Conservation (phyloP, 2,888 invertebrate genomes). For the Hydraecia micacea region DNA sequence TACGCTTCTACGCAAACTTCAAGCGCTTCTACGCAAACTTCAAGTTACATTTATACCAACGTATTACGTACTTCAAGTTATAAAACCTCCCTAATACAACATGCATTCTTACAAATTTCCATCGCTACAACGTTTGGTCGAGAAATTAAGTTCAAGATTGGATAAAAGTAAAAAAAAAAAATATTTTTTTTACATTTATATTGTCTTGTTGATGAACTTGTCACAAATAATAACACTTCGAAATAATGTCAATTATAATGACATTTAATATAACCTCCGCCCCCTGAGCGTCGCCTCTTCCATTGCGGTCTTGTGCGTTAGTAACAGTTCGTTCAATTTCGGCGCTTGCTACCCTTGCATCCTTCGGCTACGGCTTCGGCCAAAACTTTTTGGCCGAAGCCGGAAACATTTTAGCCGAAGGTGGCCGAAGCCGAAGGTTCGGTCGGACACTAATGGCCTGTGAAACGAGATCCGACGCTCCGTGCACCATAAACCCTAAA, state of each 20-base stretch:
- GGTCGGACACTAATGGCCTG: conserved; percentile 4
- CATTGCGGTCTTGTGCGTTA: not conserved
- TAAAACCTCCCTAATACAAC: not conserved
- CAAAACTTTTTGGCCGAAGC: not conserved
- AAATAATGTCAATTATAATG: not conserved
- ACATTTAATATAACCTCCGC: not conserved
- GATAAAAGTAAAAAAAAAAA: not conserved
- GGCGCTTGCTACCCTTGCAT: not conserved
- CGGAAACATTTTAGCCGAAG: not conserved
- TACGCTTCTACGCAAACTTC: not conserved
- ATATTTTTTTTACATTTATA: too few species aligned
- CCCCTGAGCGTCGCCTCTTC: not conserved
- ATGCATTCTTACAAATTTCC: conserved; percentile 2
- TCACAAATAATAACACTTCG: not conserved
- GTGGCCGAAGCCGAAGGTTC: not conserved
- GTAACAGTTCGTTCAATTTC: not conserved
- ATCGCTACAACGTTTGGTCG: not conserved
- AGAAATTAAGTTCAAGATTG: not conserved
- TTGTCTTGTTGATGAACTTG: not conserved
- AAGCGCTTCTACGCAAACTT: too few species aligned
- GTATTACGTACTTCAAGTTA: too few species aligned
- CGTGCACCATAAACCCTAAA: conserved; percentile 45
- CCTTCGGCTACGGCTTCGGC: not conserved
- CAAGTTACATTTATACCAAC: too few species aligned
- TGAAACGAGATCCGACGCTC: conserved; percentile 49